Evolutionary conservation across 2,888 invertebrate species (phyloP), one percentile per base, ranked within the genome.

Genomic region (Trypoxylon attenuatum): DNA sequence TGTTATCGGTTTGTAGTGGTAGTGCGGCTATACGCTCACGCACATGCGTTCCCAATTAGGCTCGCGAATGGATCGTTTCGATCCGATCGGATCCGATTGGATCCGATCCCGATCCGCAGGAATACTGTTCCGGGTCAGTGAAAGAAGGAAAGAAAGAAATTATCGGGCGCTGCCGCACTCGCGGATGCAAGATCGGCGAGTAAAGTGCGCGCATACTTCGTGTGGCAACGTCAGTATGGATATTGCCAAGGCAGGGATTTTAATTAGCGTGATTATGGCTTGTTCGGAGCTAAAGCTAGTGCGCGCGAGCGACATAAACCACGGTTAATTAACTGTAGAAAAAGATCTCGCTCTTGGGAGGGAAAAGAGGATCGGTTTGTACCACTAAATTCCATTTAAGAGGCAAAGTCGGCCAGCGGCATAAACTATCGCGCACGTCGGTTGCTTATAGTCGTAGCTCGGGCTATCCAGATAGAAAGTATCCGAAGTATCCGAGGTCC

Each of bases 301-400:
- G 27, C 25, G 38, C 45, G 49, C 39, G 63, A 63, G 38, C 45
- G 57, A 52, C 51, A 39, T 65, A 65, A 68, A 68, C 67, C 65
- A 56, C 66, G 67, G 67, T 52, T 65, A 68, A 65, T 68, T 68
- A 65, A 65, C 59, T 8, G 41, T 41, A 43, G 5, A 49, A 56
- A 68, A 65, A 59, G 49, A 59, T 54, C 55, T 45, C 59, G 43
- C n/a, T n/a, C n/a, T n/a, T n/a, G n/a, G n/a, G n/a, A n/a, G 66
- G 29, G 39, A 62, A 58, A 42, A 47, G 66, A 49, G 8, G 10
- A 57, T 63, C 58, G 67, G 55, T 60, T 65, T 53, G 65, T 65
- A 60, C 49, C 55, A 65, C 45, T 52, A 51, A 65, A 68, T 65
- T 68, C 59, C 65, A 43, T 21, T 6, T 21, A 15, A 16, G 38